Evolutionary conservation across 2,888 invertebrate species (phyloP), one percentile per base, ranked within the genome.

Genomic region (Ectobius pallidus): DNA sequence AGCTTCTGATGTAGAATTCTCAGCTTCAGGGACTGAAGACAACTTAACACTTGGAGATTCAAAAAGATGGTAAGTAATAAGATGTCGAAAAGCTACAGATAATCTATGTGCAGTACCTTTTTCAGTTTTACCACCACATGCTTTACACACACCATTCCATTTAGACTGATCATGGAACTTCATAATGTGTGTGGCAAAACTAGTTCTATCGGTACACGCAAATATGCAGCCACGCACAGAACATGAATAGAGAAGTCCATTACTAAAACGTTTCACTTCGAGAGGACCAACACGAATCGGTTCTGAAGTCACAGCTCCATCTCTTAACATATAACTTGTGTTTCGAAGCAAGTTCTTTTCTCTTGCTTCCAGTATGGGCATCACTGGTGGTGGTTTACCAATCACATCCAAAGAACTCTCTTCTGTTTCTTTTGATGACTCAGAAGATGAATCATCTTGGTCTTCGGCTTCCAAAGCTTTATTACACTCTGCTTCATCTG

Each of bases 71-170:
- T 14, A 30, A 9, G 6, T 30, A 6, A 58, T 30, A n/a, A 58
- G 58, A 30, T 58, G 58, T n/a, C 30, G 27, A 27, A 58, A 58
- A 30, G 58, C 58, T 25, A 25, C 3, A 3, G 30, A 27, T 16
- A 58, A 30, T 58, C n/a, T 58, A n/a, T 30, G 32, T 14, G 6
- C 11, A 25, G 25, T 25, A 14, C 14, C 22, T 55, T 55, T 30
- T 3, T 27, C 16, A 16, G 27, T 11, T 11, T 2, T 30, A 14
- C 7, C n/a, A 58, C 27, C 27, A 55, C 74, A 74, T 4, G 55
- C 52, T 20, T 49, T 42, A 20, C 74, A 74, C 4, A 55, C 16
- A 2, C 75, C 75, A 62, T 75, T 70, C 75, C 75, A 75, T 11
- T 30, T 20, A n/a, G 49, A 11, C 62, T 30, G 14, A 34, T 39